Base-by-base conservation (phyloP, 2,797 vertebrate genomes). In the Myioborus melanocephalus region DNA sequence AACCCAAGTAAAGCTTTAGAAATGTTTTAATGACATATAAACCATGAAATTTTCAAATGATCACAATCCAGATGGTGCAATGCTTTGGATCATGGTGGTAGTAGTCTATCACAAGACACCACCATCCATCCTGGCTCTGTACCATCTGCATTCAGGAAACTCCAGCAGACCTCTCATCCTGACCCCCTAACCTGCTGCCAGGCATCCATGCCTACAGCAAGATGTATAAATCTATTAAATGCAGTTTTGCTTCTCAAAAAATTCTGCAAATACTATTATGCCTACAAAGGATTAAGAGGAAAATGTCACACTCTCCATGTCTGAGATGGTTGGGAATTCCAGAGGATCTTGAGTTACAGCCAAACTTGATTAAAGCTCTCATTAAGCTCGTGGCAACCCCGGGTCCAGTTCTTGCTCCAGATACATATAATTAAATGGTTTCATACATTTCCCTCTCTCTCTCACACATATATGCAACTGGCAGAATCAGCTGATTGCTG, bases 11-110 rank as follows among this genome's bases (percentile, higher is more conserved):
- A 93, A 89, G 87, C 65, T 86, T 92, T 72, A 94, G 90, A 89
- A 93, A 86, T 87, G 43, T 75, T 96, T 92, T 87, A 95, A 91
- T 91, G 89, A 81, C 79, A 88, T 75, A 60, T 47, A 95, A 92
- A 78, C 65, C 66, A 94, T 49, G 83, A 91, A 78, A 78, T 92
- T 83, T 95, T 96, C 79, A 94, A 89, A 81, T 56, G 10, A 89
- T 96, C 84, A 78, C 72, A 69, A 96, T 92, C 92, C 94, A 96
- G 89, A 96, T 93, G 93, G 95, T 92, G 79, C 82, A 90, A 27
- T 81, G 82, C 69, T 83, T 86, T 94, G 84, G 76, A 78, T 86
- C 20, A 14, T 69, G 75, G 72, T 71, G 26, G 84, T 69, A 75
- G 89, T 69, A 83, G 82, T 68, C 90, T 20, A 50, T 89, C 79